phyloP scores from a whole-genome alignment of 2,113 vertebrate genomes.

The Mesitornis unicolor region DNA sequence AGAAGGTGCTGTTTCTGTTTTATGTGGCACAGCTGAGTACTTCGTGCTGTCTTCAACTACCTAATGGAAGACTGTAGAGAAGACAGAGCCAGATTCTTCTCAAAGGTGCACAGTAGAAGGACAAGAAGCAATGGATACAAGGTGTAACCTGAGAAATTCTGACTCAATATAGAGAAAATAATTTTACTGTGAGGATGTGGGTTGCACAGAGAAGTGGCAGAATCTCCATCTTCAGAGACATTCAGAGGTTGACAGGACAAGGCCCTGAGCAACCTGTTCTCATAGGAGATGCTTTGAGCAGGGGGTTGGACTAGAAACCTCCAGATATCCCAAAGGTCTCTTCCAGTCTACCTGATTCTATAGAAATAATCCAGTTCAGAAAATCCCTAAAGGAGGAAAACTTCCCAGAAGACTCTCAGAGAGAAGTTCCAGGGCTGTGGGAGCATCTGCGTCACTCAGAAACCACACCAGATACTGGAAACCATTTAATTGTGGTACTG shows the following conservation, averaged over 20 bases:
- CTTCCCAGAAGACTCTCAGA: background rate
- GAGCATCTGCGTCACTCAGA: background rate
- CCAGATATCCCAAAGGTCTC: background rate
- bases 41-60: background rate
- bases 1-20: background rate
- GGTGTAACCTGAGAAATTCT: background rate
- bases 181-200: background rate
- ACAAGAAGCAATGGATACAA: background rate
- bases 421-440: background rate
- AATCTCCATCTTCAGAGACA: background rate
- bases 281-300: background rate
- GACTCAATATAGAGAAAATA: background rate
- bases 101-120: background rate
- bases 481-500: background rate
- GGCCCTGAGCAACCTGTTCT: background rate
- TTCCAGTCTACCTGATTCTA: background rate
- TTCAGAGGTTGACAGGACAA: background rate
- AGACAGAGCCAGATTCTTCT: background rate
- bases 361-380: background rate
- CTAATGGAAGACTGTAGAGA: background rate
- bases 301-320: background rate
- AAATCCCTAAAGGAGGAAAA: background rate
- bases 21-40: background rate
- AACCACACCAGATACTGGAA: background rate
- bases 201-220: background rate